Base-by-base conservation (phyloP, 2,888 invertebrate species). In the Plagodis pulveraria region DNA sequence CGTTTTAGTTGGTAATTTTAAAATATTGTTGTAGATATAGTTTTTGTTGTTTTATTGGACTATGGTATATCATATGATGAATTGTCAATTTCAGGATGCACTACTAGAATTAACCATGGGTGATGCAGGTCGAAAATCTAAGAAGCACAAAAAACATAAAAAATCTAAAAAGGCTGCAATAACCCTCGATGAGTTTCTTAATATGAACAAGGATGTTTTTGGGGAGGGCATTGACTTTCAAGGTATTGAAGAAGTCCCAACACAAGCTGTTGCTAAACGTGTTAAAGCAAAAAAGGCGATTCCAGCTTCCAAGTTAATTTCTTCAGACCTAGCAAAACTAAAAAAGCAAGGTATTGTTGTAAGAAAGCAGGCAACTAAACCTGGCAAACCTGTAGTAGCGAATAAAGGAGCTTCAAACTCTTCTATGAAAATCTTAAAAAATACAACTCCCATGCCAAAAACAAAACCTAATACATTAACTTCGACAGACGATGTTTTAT, bases 171-270 rank as follows among this genome's bases (percentile, higher is more conserved):
- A 91, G 63, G 60, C 84, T 2, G 84, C 92, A 8, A 93, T 93
- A 61, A 91, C 93, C 11, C 80, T 93, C 10, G 89, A 92, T 69
- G 90, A 93, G 65, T 93, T 93, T 62, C 69, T 93, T 32, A 91
- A 85, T 69, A 93, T 93, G 93, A 92, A 93, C 66, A 83, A 85
- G 68, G 92, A 93, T 70, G 89, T 93, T 2, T 93, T 93, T 74
- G 91, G 91, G 36, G 91, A 92, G 74, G 90, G 82, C 32, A 69
- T 91, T 56, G 87, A 91, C 71, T 82, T 91, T 64, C 87, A 92
- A 65, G 92, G 92, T 5, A 78, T 91, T 62, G 91, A 90, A 72
- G 92, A 91, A 78, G 83, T 92, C n/a, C 91, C 91, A 0, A 86
- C 89, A 7, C 83, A 80, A 65, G 78, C 83, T 44, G 82, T 91